Percentiles rank a stretch among this genome's conserved stretches.
Evolutionary conservation across 2,888 invertebrate species (phyloP).

Genomic region (Drosophila suboccidentalis): DNA sequence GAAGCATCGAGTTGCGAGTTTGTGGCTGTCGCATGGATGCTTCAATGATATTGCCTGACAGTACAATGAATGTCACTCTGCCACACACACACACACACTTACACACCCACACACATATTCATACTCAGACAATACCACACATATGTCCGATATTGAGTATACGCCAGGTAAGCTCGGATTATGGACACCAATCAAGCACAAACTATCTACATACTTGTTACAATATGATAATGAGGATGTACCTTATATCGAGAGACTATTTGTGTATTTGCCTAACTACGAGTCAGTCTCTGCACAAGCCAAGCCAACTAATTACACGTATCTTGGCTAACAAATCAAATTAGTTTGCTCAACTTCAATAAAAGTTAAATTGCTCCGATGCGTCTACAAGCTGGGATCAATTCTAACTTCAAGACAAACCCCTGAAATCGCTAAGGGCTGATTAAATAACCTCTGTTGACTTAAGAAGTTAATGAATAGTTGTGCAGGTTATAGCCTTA

Average conservation of each 20-base stretch:
- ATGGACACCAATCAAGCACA: constrained; percentile 29
- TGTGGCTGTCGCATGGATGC: constrained; percentile 26
- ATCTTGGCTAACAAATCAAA: constrained; percentile 60
- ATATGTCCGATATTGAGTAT: constrained; percentile 1
- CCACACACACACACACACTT: constrained; percentile 5
- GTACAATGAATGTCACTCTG: constrained; percentile 44
- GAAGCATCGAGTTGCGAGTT: constrained; percentile 58
- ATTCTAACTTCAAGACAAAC: neutral
- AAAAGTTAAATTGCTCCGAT: constrained; percentile 38
- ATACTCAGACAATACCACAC: too few species aligned
- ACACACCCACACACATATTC: constrained; percentile 1
- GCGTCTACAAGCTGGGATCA: neutral
- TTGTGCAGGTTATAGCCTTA: neutral
- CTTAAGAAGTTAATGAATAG: constrained; percentile 1
- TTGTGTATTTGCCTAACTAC: constrained; percentile 6
- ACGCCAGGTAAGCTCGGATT: constrained; percentile 30
- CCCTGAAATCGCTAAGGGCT: neutral
- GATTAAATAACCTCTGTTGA: constrained; percentile 1
- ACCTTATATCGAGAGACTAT: neutral
- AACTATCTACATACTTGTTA: constrained; percentile 14
- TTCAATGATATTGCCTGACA: constrained; percentile 29
- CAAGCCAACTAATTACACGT: constrained; percentile 50
- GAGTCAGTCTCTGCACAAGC: constrained; percentile 5
- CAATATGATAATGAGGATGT: constrained; percentile 31
- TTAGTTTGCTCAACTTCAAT: constrained; percentile 52